Conservation (phyloP, 2,888 invertebrate species). For the Euclidia mi region DNA sequence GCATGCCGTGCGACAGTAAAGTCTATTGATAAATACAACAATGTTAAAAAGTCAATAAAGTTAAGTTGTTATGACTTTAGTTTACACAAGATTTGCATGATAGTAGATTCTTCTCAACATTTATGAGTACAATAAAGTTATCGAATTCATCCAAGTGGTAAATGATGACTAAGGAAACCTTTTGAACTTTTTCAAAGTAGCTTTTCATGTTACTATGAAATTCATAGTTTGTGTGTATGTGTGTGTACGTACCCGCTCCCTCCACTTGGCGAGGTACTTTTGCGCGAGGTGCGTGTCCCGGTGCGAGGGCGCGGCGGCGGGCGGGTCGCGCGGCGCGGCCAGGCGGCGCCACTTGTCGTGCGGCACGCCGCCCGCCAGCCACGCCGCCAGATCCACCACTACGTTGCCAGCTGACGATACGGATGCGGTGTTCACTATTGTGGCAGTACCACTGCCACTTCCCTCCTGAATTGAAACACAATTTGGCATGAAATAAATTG, state of each 20-base stretch:
- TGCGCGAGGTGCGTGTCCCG: constrained; percentile 77
- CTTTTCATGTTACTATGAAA: too few species aligned
- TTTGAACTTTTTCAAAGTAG: too few species aligned
- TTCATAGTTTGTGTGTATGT: too few species aligned
- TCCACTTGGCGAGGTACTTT: constrained; percentile 83
- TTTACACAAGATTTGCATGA: too few species aligned
- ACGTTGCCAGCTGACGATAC: constrained; percentile 73
- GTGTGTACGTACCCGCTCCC: constrained; percentile 70
- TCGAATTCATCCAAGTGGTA: too few species aligned
- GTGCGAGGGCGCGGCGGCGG: constrained; percentile 51
- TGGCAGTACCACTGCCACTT: constrained; percentile 23
- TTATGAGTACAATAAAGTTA: too few species aligned
- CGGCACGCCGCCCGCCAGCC: constrained; percentile 83
- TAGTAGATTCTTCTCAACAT: too few species aligned
- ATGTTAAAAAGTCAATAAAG: too few species aligned
- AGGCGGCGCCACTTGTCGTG: constrained; percentile 81
- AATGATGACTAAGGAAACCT: too few species aligned
- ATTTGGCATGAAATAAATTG: too few species aligned
- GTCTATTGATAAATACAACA: constrained; percentile 60
- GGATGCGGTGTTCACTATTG: constrained; percentile 63
- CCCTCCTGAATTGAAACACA: constrained; percentile 26
- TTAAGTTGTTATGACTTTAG: too few species aligned
- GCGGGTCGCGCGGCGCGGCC: constrained; percentile 52
- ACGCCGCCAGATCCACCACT: constrained; percentile 88
- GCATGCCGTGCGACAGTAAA: constrained; percentile 86